Evolutionary conservation across 2,797 vertebrate species (phyloP), one percentile per base, ranked within the genome.

Genomic region (Sebastes cheni): DNA sequence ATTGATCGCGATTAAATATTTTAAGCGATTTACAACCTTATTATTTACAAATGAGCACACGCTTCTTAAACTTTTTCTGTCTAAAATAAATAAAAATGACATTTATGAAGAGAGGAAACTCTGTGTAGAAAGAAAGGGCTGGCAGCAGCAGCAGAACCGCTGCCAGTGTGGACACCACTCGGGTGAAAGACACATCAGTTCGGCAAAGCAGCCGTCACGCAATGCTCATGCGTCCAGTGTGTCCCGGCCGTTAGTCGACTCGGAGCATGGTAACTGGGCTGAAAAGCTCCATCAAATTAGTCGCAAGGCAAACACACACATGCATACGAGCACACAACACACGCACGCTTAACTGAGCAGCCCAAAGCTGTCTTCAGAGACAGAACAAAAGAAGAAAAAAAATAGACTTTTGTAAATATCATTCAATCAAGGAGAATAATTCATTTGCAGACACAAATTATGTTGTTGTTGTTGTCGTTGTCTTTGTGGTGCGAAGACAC

Each of bases 391-490:
- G 61, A 71, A 22, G 52, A 8, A 22, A 61, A 56, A 52, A 52
- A 52, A 52, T n/a, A 72, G 20, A 60, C 69, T 83, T 85, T 81
- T 77, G 86, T 84, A 93, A 93, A 94, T 82, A 87, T 81, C 69
- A 72, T 34, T 78, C 83, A 90, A 91, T 93, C 88, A 93, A 92
- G 81, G 64, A 66, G 86, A 95, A 94, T 94, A 87, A 94, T 94
- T 93, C 86, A 95, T 93, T 76, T 89, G 87, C 75, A 77, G 75
- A 80, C 72, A 79, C 75, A 92, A 85, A 90, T 89, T 77, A 88
- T 91, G 72, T 83, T 91, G 84, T 80, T 88, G 81, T 86, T 87
- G 66, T 85, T 74, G 73, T 39, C 36, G 36, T 86, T 79, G 69
- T 86, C 46, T 30, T 52, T 77, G 84, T 69, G 39, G 36, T 23